Percentiles rank a stretch among this genome's conserved stretches.
Evolutionary conservation across 2,888 invertebrate genomes (phyloP).

Genomic region (Apantesis nais): DNA sequence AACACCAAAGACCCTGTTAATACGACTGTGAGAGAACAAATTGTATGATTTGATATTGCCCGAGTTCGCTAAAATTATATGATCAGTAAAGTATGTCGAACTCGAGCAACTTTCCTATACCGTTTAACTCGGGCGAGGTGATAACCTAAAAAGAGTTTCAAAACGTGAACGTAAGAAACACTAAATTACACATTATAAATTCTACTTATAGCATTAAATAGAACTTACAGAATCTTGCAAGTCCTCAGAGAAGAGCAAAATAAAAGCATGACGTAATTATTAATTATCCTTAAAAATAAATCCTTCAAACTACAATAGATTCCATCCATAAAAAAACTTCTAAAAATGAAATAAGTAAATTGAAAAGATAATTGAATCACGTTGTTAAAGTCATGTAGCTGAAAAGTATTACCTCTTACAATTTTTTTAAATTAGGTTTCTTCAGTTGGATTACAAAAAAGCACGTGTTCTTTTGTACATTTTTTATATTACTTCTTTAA

Average conservation of each 20-base stretch:
- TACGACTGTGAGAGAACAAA: too few species aligned
- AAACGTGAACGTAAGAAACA: not conserved
- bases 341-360: too few species aligned
- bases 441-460: not conserved
- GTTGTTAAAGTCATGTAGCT: too few species aligned
- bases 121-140: not conserved
- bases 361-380: not conserved
- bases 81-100: too few species aligned
- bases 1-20: too few species aligned
- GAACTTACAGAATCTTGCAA: not conserved
- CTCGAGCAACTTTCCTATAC: not conserved
- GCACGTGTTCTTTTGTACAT: not conserved
- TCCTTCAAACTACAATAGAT: too few species aligned
- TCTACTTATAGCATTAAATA: not conserved
- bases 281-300: too few species aligned
- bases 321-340: too few species aligned
- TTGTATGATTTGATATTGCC: too few species aligned
- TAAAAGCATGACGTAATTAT: too few species aligned
- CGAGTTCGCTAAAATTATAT: too few species aligned
- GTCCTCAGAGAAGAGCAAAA: too few species aligned
- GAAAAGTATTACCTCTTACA: not conserved
- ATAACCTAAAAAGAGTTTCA: not conserved
- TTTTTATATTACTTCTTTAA: not conserved
- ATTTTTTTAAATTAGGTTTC: not conserved
- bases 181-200: not conserved